phyloP scores from a whole-genome alignment of 2,888 invertebrate genomes.

The Leptodirus hochenwartii region DNA sequence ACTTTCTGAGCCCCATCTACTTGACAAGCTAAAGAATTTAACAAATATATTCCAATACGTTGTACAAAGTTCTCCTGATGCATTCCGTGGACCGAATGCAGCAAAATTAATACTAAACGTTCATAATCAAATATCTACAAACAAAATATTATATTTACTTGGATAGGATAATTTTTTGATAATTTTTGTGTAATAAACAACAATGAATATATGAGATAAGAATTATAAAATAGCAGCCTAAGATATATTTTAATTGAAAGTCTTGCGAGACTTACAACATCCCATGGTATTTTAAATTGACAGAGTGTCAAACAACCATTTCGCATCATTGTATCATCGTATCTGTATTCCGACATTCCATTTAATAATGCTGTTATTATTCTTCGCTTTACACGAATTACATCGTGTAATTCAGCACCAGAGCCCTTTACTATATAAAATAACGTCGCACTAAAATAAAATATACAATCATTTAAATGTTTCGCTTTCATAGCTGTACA shows the following conservation, averaged over 20 bases:
- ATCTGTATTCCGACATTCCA: constrained; percentile 72
- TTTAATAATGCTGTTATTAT: constrained; percentile 70
- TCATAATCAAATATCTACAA: constrained; percentile 77
- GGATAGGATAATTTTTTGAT: constrained; percentile 7
- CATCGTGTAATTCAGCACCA: constrained; percentile 49
- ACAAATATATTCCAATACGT: constrained; percentile 81
- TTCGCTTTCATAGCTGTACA: too few relatives aligned
- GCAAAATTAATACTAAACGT: constrained; percentile 62
- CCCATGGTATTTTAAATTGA: constrained; percentile 86
- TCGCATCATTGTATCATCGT: constrained; percentile 86
- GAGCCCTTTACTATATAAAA: constrained; percentile 89
- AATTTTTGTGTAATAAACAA: constrained; percentile 1
- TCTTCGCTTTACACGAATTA: constrained; percentile 52
- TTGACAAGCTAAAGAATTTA: constrained; percentile 92
- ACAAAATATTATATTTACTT: constrained; percentile 10
- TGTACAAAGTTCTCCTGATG: constrained; percentile 85
- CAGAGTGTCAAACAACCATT: constrained; percentile 91
- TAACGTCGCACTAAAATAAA: constrained; percentile 60
- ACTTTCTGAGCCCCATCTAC: constrained; percentile 87
- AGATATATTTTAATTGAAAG: constrained; percentile 7
- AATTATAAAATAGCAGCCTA: neutral
- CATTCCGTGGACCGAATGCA: constrained; percentile 64
- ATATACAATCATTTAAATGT: too few relatives aligned
- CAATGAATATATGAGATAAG: constrained; percentile 2
- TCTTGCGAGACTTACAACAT: constrained; percentile 61